A percentile compares a stretch with the other conserved stretches of the same genome.
These are phyloP conservation scores for Pseudonaja textilis DNA, from an alignment of 2,113 vertebrate genomes.

Conservation along the genomic window DNA sequence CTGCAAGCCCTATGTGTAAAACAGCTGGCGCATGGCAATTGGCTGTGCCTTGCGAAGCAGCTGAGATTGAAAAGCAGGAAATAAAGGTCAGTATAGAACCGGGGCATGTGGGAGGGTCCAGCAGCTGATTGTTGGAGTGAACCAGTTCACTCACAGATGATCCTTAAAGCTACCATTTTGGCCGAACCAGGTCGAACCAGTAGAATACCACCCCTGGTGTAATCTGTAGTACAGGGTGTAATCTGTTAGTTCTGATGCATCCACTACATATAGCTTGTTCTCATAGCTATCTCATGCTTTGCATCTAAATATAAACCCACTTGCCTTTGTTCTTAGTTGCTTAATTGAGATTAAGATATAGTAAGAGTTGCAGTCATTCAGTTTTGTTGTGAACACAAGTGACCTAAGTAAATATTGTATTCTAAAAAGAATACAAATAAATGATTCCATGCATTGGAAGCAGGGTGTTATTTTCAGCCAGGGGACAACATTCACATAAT, in stretches of 20 bases:
- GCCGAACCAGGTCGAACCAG: too few relatives aligned
- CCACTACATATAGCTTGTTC: not conserved
- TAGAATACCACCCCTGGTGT: not conserved
- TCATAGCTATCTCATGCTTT: not conserved
- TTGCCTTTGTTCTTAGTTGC: not conserved
- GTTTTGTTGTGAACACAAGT: not conserved
- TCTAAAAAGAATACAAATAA: not conserved
- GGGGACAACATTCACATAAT: not conserved
- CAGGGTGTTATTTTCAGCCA: not conserved
- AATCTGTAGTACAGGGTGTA: not conserved
- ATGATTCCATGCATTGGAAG: not conserved
- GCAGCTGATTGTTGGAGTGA: too few relatives aligned
- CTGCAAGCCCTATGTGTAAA: too few relatives aligned
- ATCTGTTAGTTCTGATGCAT: not conserved
- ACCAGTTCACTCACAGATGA: too few relatives aligned
- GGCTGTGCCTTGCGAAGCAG: too few relatives aligned
- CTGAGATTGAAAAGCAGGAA: too few relatives aligned
- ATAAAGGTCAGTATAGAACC: too few relatives aligned
- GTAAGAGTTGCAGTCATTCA: not conserved
- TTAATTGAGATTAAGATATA: not conserved
- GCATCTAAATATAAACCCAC: not conserved
- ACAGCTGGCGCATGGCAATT: too few relatives aligned
- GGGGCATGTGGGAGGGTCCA: too few relatives aligned
- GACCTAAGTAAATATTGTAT: not conserved
- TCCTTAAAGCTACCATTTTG: too few relatives aligned